Conservation (phyloP, 1,140 invertebrate species). For the Heliconius congener region DNA sequence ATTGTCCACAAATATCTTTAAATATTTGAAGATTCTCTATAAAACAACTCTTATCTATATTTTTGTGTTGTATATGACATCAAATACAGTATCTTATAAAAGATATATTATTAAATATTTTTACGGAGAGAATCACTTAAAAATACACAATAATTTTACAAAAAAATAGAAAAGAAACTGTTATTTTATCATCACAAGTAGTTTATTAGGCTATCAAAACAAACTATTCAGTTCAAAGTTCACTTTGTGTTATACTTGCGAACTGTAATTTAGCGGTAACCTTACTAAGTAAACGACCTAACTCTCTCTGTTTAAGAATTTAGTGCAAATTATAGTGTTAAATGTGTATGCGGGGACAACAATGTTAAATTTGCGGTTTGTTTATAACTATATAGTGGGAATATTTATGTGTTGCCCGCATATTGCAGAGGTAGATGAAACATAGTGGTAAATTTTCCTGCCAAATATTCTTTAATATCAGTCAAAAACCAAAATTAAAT, state of each 20-base stretch:
- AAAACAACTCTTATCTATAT: too few relatives aligned
- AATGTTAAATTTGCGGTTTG: background rate
- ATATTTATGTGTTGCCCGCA: background rate
- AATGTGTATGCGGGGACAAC: slow-evolving; percentile 4
- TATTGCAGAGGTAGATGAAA: too few relatives aligned
- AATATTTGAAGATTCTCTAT: too few relatives aligned
- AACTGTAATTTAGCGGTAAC: slow-evolving; percentile 23
- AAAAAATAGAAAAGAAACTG: background rate
- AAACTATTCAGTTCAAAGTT: slow-evolving; percentile 15
- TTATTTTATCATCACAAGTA: slow-evolving; percentile 6
- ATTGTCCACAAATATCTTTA: too few relatives aligned
- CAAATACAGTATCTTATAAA: too few relatives aligned
- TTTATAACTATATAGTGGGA: background rate
- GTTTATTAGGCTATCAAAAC: slow-evolving; percentile 22
- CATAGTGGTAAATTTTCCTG: too few relatives aligned
- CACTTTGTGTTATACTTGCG: slow-evolving; percentile 11
- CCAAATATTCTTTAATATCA: too few relatives aligned
- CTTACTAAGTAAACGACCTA: slow-evolving; percentile 20
- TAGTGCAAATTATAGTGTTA: slow-evolving; percentile 19
- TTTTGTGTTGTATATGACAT: too few relatives aligned
- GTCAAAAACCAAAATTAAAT: too few relatives aligned
- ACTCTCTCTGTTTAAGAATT: slow-evolving; percentile 21
- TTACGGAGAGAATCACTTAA: too few relatives aligned
- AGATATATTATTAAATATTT: too few relatives aligned
- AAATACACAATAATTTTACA: background rate